These are phyloP conservation scores for Pristionchus japonicus DNA, from an alignment of 2,888 invertebrate species.

Conservation along the genomic window DNA sequence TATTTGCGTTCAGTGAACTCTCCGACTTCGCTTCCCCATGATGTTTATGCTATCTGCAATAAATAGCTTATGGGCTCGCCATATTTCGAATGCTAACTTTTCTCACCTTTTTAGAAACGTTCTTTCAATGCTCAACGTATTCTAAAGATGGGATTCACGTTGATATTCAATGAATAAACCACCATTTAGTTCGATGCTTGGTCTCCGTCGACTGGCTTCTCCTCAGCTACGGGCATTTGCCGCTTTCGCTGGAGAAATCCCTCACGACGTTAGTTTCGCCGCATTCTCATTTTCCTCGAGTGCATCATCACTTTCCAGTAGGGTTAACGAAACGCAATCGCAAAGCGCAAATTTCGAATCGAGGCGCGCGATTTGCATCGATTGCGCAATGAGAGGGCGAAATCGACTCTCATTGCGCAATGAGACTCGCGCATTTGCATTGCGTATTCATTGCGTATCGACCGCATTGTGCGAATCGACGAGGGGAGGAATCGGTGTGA, in stretches of 20 bases:
- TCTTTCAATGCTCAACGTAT: not conserved
- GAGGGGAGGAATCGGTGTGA: too few relatives aligned
- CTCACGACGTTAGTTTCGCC: slow-evolving; percentile 20
- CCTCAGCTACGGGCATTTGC: slow-evolving; percentile 19
- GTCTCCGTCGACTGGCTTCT: slow-evolving; percentile 12
- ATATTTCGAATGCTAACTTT: not conserved
- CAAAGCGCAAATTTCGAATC: too few relatives aligned
- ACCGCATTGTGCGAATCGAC: too few relatives aligned
- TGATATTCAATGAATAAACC: not conserved
- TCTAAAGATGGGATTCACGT: not conserved
- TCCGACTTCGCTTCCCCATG: not conserved
- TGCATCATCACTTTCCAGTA: too few relatives aligned
- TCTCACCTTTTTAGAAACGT: not conserved
- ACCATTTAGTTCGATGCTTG: not conserved
- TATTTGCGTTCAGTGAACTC: not conserved
- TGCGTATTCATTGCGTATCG: too few relatives aligned
- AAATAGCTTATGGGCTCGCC: not conserved
- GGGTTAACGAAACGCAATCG: too few relatives aligned
- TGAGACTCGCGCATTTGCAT: too few relatives aligned
- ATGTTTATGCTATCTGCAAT: not conserved
- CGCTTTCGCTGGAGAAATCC: slow-evolving; percentile 29
- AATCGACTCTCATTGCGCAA: too few relatives aligned
- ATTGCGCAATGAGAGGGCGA: too few relatives aligned
- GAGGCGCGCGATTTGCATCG: too few relatives aligned
- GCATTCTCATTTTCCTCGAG: not conserved